These are phyloP conservation scores for Sturmia bella DNA, from an alignment of 2,888 invertebrate genomes.

Conservation along the genomic window DNA sequence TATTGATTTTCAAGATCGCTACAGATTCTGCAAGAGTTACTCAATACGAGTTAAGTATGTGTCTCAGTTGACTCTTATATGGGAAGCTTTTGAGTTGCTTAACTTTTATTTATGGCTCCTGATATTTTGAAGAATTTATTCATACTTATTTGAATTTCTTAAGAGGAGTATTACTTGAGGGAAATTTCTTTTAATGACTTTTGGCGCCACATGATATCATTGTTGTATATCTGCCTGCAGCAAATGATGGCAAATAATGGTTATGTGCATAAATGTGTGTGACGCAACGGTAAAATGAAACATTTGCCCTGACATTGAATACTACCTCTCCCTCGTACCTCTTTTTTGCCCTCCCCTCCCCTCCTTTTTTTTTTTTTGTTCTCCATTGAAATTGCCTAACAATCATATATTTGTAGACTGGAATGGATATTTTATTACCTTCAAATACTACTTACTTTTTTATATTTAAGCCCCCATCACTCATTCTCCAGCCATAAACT, in stretches of 20 bases:
- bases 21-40: no score
- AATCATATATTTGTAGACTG: neutral
- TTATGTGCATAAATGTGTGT: slow-evolving; percentile 12
- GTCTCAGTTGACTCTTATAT: no score
- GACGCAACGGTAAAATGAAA: slow-evolving; percentile 56
- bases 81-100: no score
- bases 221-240: neutral
- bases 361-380: neutral
- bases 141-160: slow-evolving; percentile 26
- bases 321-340: slow-evolving; percentile 72
- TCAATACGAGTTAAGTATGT: no score
- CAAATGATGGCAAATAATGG: neutral
- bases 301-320: slow-evolving; percentile 77
- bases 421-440: slow-evolving; percentile 8
- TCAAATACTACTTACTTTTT: slow-evolving; percentile 45
- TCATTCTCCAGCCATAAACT: slow-evolving; percentile 31
- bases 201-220: slow-evolving; percentile 77
- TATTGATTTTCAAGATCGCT: no score
- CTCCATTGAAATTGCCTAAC: neutral
- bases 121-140: neutral
- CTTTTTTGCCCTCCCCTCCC: neutral
- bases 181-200: slow-evolving; percentile 81
- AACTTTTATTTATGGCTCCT: no score
- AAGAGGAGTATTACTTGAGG: slow-evolving; percentile 76
- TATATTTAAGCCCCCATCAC: slow-evolving; percentile 40